Conservation (phyloP, 2,888 invertebrate genomes). For the Perithous albicinctus region DNA sequence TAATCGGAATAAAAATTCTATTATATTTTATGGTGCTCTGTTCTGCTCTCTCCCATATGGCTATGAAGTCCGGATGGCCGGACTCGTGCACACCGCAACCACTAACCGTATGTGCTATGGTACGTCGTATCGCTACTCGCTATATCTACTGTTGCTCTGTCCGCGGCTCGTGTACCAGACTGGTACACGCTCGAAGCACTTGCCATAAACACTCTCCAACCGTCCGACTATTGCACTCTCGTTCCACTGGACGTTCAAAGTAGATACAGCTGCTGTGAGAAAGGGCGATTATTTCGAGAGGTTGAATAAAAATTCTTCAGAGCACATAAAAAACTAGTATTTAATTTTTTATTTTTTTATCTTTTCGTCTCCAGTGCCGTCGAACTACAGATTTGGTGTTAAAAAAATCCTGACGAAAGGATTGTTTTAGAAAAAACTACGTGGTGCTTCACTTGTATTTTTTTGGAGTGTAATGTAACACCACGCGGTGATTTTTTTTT, state of each 20-base stretch:
- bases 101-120: not conserved
- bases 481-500: too few relatives aligned
- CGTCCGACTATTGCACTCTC: slow-evolving; percentile 21
- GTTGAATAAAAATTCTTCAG: not conserved
- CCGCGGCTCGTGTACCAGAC: not conserved
- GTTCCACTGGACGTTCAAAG: slow-evolving; percentile 1
- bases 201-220: slow-evolving; percentile 30
- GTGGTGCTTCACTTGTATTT: too few relatives aligned
- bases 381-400: too few relatives aligned
- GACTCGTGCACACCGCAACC: not conserved
- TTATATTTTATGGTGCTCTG: not conserved
- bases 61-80: not conserved
- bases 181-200: slow-evolving; percentile 24
- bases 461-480: too few relatives aligned
- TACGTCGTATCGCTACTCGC: not conserved
- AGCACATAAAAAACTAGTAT: not conserved
- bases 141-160: slow-evolving; percentile 1
- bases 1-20: not conserved
- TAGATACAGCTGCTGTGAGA: not conserved
- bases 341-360: too few relatives aligned
- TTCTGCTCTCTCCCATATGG: not conserved
- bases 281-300: not conserved
- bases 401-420: too few relatives aligned
- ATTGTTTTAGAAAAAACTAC: too few relatives aligned
- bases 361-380: too few relatives aligned